Evolutionary conservation across 2,113 vertebrate species (phyloP).

Genomic region (Panthera leo): DNA sequence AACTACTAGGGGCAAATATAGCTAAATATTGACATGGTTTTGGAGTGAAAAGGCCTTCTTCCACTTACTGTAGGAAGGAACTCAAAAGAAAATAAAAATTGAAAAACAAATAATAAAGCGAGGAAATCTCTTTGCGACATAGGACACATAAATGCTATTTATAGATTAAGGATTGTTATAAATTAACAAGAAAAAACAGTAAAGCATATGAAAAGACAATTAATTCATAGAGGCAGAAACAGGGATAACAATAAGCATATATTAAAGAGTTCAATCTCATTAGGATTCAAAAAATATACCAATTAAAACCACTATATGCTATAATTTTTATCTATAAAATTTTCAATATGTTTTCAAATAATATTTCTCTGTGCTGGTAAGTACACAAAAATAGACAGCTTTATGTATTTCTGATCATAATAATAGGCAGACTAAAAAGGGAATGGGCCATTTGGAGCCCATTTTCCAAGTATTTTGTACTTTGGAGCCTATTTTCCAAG

Average conservation of each 20-base stretch:
- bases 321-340: not conserved
- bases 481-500: not conserved
- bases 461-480: not conserved
- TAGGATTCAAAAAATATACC: not conserved
- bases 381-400: not conserved
- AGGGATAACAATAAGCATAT: not conserved
- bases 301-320: not conserved
- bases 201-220: not conserved
- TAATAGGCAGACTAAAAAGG: not conserved
- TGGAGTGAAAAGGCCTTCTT: not conserved
- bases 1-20: not conserved
- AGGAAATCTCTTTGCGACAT: not conserved
- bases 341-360: not conserved
- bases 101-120: not conserved
- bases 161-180: not conserved
- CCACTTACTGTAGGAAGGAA: not conserved
- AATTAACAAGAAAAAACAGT: not conserved
- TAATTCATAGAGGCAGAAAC: not conserved
- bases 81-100: not conserved
- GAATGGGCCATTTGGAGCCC: not conserved
- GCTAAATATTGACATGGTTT: not conserved
- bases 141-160: not conserved
- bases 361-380: not conserved
- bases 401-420: not conserved
- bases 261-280: not conserved